Conservation (phyloP, 64 coral and sea anemone genomes). For the Anthopleura sola region DNA sequence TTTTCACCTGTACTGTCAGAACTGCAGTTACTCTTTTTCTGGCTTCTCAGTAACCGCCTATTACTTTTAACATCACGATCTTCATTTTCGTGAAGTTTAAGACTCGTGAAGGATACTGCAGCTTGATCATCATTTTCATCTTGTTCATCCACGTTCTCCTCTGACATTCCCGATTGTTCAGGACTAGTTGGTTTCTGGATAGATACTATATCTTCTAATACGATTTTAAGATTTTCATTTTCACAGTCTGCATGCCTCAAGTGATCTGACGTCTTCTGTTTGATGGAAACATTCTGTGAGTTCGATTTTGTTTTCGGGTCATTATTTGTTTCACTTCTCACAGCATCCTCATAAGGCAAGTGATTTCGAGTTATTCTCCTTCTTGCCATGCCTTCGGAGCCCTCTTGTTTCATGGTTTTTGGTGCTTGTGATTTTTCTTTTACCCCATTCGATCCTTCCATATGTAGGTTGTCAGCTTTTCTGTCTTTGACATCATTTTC, state of each 20-base stretch:
- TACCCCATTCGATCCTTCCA: not conserved
- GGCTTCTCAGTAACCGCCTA: not conserved
- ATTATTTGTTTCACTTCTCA: not conserved
- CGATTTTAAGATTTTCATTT: not conserved
- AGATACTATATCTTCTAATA: not conserved
- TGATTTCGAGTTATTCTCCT: slow-evolving; percentile 1
- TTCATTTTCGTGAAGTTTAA: not conserved
- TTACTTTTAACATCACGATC: not conserved
- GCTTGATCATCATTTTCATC: not conserved
- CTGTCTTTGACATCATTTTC: not conserved
- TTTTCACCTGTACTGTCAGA: not conserved
- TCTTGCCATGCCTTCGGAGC: not conserved
- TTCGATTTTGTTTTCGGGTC: not conserved
- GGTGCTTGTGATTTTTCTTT: not conserved
- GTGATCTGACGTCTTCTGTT: not conserved
- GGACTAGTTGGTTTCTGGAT: not conserved
- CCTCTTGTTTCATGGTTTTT: not conserved
- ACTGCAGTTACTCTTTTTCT: too few species aligned
- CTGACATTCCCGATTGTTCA: not conserved
- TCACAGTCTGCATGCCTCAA: not conserved
- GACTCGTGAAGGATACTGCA: not conserved
- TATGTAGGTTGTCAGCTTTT: not conserved
- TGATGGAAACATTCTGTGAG: not conserved
- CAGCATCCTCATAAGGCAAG: not conserved
- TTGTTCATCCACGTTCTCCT: not conserved